Percentiles rank a stretch among this genome's conserved stretches.
These are phyloP conservation scores for Siniperca undulata DNA, from an alignment of 2,797 vertebrate species.

Conservation along the genomic window DNA sequence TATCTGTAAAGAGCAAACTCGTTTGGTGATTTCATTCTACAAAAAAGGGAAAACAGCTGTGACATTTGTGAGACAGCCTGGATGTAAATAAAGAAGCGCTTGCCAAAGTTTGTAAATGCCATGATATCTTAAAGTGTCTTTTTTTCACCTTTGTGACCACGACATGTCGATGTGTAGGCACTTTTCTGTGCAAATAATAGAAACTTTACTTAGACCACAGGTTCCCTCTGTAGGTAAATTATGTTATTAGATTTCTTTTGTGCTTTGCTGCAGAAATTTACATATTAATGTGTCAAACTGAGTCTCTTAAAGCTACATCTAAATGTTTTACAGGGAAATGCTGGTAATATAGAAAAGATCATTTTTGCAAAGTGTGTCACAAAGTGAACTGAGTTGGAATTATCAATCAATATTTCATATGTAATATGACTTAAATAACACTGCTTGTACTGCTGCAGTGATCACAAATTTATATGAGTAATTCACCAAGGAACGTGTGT, in stretches of 20 bases:
- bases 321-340: not conserved
- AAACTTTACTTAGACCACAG: not conserved
- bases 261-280: slow-evolving; percentile 1
- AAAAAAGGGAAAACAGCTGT: slow-evolving; percentile 80
- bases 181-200: not conserved
- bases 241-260: not conserved
- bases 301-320: not conserved
- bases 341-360: not conserved
- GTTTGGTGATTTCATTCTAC: slow-evolving; percentile 59
- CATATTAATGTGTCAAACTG: not conserved
- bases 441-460: not conserved
- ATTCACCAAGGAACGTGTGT: not conserved
- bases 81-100: slow-evolving; percentile 91
- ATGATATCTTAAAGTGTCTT: slow-evolving; percentile 65
- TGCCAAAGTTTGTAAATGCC: slow-evolving; percentile 90
- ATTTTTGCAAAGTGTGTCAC: too few relatives aligned
- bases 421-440: not conserved
- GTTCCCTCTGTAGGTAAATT: not conserved
- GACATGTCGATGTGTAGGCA: not conserved
- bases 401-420: too few relatives aligned
- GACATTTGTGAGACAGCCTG: slow-evolving; percentile 81
- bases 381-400: not conserved
- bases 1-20: slow-evolving; percentile 62
- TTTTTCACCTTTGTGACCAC: slow-evolving; percentile 13
- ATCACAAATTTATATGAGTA: not conserved